Conservation (phyloP, 1,140 invertebrate genomes). For the Lepidurus arcticus region DNA sequence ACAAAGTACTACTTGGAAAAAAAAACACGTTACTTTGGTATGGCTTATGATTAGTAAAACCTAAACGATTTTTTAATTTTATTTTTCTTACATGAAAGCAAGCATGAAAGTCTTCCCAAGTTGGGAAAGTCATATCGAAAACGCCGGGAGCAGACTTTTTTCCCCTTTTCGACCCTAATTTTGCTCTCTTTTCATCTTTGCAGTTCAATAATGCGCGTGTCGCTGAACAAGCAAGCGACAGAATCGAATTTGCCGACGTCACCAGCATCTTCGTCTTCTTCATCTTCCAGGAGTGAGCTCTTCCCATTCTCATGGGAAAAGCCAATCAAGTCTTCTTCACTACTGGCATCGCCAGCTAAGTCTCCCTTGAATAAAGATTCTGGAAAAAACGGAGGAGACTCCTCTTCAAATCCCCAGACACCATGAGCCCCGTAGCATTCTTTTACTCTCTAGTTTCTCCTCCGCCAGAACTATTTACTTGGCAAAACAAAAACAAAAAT, state of each 20-base stretch:
- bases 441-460: background rate
- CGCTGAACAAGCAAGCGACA: background rate
- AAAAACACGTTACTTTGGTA: too few relatives aligned
- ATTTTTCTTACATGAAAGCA: too few relatives aligned
- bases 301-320: slow-evolving; percentile 8
- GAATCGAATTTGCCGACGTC: slow-evolving; percentile 8
- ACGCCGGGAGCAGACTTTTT: background rate
- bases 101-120: too few relatives aligned
- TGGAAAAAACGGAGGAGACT: background rate
- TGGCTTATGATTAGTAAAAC: too few relatives aligned
- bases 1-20: too few relatives aligned
- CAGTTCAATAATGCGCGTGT: background rate
- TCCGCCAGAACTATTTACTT: background rate
- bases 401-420: slow-evolving; percentile 18
- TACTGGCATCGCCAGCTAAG: background rate
- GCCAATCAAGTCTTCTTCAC: slow-evolving; percentile 21
- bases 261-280: background rate
- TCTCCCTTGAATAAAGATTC: slow-evolving; percentile 18
- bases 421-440: background rate
- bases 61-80: too few relatives aligned
- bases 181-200: background rate
- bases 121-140: too few relatives aligned
- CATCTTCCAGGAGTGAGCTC: background rate
- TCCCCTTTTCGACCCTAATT: background rate
- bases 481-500: background rate